Evolutionary conservation across 2,113 vertebrate species (phyloP).

Genomic region (Junco hyemalis): DNA sequence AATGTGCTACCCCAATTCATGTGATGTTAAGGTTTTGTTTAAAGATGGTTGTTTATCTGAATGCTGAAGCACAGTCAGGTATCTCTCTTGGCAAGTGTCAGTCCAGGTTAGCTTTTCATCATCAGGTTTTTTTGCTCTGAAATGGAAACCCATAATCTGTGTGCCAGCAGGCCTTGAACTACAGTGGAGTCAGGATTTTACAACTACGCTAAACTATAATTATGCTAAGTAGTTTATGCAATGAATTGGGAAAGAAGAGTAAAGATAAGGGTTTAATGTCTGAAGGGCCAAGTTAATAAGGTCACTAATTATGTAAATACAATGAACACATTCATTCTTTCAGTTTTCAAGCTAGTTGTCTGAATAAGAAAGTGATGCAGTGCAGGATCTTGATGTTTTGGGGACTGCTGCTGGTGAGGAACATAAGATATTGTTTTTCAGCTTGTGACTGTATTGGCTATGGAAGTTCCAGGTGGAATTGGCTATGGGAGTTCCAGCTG

Average conservation of each 20-base stretch:
- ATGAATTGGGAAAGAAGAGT: slow-evolving; percentile 11
- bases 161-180: background rate
- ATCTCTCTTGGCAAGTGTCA: background rate
- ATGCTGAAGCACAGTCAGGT: background rate
- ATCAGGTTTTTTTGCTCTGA: background rate
- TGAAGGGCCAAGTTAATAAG: slow-evolving; percentile 9
- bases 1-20: background rate
- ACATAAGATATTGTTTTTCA: background rate
- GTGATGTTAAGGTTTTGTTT: background rate
- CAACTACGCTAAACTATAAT: background rate
- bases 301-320: slow-evolving; percentile 12
- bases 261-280: slow-evolving; percentile 1
- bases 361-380: background rate
- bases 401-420: background rate
- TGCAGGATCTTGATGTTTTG: background rate
- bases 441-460: fast-evolving
- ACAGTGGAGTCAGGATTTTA: background rate
- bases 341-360: background rate
- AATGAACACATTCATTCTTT: background rate
- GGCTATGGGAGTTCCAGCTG: background rate
- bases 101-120: slow-evolving; percentile 6
- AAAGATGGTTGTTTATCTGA: background rate
- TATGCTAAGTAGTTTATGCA: slow-evolving; percentile 4
- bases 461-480: background rate
- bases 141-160: background rate